Evolutionary conservation across 37 sponge, comb jelly and placozoan genomes (phyloP), one percentile per base, ranked within the genome.

Genomic region (Spongia lamella): DNA sequence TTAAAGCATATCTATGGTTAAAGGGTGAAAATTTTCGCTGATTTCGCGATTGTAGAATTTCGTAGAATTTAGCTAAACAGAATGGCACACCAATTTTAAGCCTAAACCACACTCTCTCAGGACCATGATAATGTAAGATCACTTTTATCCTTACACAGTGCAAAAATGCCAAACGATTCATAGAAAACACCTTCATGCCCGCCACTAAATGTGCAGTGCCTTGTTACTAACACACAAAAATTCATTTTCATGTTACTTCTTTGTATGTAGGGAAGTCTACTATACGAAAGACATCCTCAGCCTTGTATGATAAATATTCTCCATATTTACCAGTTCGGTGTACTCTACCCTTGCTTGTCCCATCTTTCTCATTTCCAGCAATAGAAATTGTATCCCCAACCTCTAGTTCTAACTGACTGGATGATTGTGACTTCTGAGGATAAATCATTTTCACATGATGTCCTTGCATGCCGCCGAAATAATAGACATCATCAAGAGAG

Each of bases 401-500:
- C 16, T 68, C 21, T 61, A 92, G 55, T 13, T 54, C 59, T n/a
- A 92, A 25, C 22, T 79, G 53, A 20, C 56, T 40, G 31, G 37
- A 2, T 1, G 53, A 26, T 0, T 17, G 16, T 11, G 76, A 6
- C 22, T 49, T 56, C 3, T 76, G 68, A 14, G 36, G 26, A 9
- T 76, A 38, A 3, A 79, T 9, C 2, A 89, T 80, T 27, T 30
- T 73, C 47, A 83, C 80, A 47, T 74, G 54, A 57, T 86, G 93
- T 4, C 33, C 84, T 38, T 84, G 78, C 63, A 84, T 86, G 3
- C 93, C 93, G 22, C 91, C 91, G 73, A 81, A 92, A 64, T 92
- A 92, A 61, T 92, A 92, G 43, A 92, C 53, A 24, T 92, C 93
- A 77, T 92, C 93, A 11, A 92, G 82, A 7, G 83, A 81, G 80